Conservation (phyloP, 2,888 invertebrate species). For the Cosmia trapezina region DNA sequence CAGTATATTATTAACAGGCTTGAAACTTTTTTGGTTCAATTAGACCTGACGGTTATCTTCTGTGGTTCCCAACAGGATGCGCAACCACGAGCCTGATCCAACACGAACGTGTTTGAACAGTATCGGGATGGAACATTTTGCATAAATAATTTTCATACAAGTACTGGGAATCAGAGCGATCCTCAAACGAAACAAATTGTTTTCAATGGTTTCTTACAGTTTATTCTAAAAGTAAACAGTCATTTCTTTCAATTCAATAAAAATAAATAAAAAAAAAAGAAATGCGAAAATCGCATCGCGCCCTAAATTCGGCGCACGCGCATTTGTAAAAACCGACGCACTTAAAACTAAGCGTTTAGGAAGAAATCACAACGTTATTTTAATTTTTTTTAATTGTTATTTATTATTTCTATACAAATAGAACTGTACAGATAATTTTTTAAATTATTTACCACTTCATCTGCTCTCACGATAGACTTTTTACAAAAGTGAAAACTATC, state of each 20-base stretch:
- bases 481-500: constrained; percentile 91
- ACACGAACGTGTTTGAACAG: constrained; percentile 8
- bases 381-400: constrained; percentile 89
- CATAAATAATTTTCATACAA: constrained; percentile 50
- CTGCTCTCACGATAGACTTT: constrained; percentile 90
- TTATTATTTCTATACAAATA: constrained; percentile 92
- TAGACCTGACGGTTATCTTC: constrained; percentile 23
- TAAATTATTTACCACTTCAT: constrained; percentile 90
- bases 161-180: constrained; percentile 73
- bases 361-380: constrained; percentile 89
- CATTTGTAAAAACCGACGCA: constrained; percentile 71
- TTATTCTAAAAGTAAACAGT: constrained; percentile 90
- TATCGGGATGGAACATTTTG: constrained; percentile 27
- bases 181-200: constrained; percentile 82
- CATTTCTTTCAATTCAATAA: constrained; percentile 81
- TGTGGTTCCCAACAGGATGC: not conserved
- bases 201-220: constrained; percentile 85
- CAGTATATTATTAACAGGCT: not conserved
- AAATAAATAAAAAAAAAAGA: constrained; percentile 84
- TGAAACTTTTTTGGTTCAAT: not conserved
- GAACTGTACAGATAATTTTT: constrained; percentile 91
- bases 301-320: constrained; percentile 72
- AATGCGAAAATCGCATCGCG: constrained; percentile 78
- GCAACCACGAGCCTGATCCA: constrained; percentile 4
- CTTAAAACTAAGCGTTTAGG: constrained; percentile 82